A percentile compares a stretch with the other conserved stretches of the same genome.
These are phyloP conservation scores for Halichoerus grypus DNA, from an alignment of 2,113 vertebrate species.

Conservation along the genomic window DNA sequence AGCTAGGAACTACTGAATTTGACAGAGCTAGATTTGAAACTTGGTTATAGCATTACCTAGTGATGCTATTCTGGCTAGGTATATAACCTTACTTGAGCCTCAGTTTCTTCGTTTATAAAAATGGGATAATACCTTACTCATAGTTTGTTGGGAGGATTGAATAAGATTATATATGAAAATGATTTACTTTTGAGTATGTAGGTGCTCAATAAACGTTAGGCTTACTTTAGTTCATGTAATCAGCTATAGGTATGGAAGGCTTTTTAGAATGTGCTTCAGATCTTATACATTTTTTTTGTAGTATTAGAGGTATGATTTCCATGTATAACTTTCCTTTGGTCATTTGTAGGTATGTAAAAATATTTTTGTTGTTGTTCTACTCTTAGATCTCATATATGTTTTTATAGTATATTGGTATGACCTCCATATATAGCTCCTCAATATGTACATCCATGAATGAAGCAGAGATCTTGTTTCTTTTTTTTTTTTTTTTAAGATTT, in stretches of 20 bases:
- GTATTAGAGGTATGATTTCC: neutral
- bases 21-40: neutral
- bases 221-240: neutral
- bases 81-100: neutral
- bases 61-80: neutral
- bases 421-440: neutral
- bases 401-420: neutral
- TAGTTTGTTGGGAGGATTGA: neutral
- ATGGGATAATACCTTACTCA: neutral
- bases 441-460: neutral
- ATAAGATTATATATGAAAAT: neutral
- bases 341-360: neutral
- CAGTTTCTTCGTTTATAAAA: constrained; percentile 45
- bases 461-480: neutral
- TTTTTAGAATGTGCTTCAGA: neutral
- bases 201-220: neutral
- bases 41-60: neutral
- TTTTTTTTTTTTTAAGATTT: too few relatives aligned
- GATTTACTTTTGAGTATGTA: neutral
- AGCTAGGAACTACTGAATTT: neutral
- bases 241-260: neutral
- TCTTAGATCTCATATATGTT: neutral
- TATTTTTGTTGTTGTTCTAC: neutral
- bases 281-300: neutral
- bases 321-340: neutral